phyloP scores from a whole-genome alignment of 2,888 invertebrate genomes.

The Drosophila nigricruria region DNA sequence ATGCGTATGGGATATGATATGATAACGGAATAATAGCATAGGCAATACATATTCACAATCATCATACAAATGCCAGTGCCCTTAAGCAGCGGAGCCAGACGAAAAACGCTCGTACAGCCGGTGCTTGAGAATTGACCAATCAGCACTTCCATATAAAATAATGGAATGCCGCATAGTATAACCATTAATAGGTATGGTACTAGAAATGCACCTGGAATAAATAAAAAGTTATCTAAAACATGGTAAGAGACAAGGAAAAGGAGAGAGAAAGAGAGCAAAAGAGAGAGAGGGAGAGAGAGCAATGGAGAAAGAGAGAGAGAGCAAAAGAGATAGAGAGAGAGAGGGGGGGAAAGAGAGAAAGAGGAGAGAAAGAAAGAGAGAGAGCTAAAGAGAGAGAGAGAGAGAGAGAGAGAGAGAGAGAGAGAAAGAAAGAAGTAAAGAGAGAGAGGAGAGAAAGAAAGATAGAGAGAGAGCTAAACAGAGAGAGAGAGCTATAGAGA shows the following conservation, averaged over 20 bases:
- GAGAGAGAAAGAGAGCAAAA: no score
- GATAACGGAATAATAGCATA: conserved; percentile 93
- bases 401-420: not conserved
- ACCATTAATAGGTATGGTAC: conserved; percentile 94
- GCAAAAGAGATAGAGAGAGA: not conserved
- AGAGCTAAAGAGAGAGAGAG: not conserved
- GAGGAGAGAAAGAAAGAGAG: no score
- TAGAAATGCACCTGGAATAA: conserved; percentile 89
- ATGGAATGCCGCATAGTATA: conserved; percentile 92
- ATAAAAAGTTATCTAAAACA: not conserved
- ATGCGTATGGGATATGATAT: conserved; percentile 94
- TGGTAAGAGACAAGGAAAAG: no score
- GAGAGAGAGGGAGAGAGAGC: not conserved
- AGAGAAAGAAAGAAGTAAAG: no score
- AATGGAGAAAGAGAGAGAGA: not conserved
- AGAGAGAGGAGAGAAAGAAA: not conserved
- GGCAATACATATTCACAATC: conserved; percentile 92
- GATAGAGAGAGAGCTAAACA: no score
- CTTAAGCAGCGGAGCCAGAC: conserved; percentile 93
- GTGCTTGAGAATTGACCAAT: conserved; percentile 94
- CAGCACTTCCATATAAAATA: conserved; percentile 94
- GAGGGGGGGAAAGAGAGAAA: no score
- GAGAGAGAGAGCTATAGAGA: not conserved
- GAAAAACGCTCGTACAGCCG: conserved; percentile 93
- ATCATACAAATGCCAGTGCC: conserved; percentile 95